phyloP scores from a whole-genome alignment of 2,888 invertebrate species.

The Pseudococcus longispinus region DNA sequence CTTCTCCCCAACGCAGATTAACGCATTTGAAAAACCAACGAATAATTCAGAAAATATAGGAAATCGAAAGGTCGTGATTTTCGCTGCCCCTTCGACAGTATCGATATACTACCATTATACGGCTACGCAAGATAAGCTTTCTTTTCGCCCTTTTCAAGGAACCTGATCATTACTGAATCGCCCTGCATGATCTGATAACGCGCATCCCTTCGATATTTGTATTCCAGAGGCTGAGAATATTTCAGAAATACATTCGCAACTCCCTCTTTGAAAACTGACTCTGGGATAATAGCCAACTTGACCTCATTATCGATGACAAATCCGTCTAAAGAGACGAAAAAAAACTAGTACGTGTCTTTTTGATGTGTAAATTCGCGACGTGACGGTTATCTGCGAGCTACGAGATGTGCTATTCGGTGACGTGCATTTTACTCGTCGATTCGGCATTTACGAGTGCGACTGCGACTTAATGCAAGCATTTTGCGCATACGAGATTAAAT shows the following conservation, averaged over 20 bases:
- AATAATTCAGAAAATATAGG: too few relatives aligned
- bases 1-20: too few relatives aligned
- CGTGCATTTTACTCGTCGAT: not conserved
- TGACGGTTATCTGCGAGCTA: not conserved
- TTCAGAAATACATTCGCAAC: not conserved
- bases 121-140: too few relatives aligned
- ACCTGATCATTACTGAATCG: too few relatives aligned
- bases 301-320: not conserved
- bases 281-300: not conserved
- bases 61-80: too few relatives aligned
- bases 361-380: constrained; percentile 27
- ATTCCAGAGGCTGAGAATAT: not conserved
- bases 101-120: too few relatives aligned
- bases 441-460: not conserved
- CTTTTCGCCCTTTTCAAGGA: too few relatives aligned
- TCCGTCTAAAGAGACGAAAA: not conserved
- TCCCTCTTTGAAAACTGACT: not conserved
- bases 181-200: too few relatives aligned
- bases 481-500: constrained; percentile 29
- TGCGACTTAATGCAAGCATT: constrained; percentile 8
- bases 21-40: too few relatives aligned
- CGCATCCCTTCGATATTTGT: not conserved
- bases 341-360: not conserved
- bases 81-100: too few relatives aligned
- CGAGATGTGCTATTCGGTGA: not conserved